Conservation (phyloP, 1,140 invertebrate species). For the Conopomorpha cramerella region DNA sequence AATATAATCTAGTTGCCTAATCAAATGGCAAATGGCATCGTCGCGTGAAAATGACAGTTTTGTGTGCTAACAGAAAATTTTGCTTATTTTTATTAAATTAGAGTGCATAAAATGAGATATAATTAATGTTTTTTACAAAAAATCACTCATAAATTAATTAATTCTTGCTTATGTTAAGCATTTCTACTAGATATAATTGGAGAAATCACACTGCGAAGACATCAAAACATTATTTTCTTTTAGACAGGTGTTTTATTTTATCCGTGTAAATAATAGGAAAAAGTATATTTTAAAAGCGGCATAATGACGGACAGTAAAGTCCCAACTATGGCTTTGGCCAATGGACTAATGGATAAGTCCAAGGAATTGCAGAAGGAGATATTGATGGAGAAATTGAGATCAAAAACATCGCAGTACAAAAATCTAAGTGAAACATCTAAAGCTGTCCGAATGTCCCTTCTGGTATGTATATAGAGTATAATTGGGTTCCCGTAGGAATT, state of each 20-base stretch:
- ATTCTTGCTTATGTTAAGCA: too few relatives aligned
- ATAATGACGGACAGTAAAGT: constrained; percentile 44
- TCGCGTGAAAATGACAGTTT: too few relatives aligned
- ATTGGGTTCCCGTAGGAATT: too few relatives aligned
- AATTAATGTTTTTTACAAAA: too few relatives aligned
- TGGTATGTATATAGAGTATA: constrained; percentile 77
- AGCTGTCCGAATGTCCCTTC: constrained; percentile 78
- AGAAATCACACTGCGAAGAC: too few relatives aligned
- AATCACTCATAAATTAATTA: too few relatives aligned
- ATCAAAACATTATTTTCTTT: constrained; percentile 34
- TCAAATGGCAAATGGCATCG: too few relatives aligned
- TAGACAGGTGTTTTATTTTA: constrained; percentile 33
- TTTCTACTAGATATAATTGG: too few relatives aligned
- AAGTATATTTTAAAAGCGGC: constrained; percentile 16
- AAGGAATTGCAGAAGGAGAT: constrained; percentile 79
- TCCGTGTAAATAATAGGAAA: constrained; percentile 16
- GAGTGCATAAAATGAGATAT: too few relatives aligned
- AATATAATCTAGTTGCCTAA: too few relatives aligned
- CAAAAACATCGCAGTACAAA: constrained; percentile 78
- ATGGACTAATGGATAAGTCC: constrained; percentile 61
- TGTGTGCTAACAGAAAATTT: too few relatives aligned
- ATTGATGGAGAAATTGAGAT: constrained; percentile 86
- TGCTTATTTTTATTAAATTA: too few relatives aligned
- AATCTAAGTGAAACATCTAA: constrained; percentile 84
- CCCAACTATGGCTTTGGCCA: constrained; percentile 26